Conservation (phyloP, 2,888 invertebrate species). For the Acanthacorydalis orientalis region DNA sequence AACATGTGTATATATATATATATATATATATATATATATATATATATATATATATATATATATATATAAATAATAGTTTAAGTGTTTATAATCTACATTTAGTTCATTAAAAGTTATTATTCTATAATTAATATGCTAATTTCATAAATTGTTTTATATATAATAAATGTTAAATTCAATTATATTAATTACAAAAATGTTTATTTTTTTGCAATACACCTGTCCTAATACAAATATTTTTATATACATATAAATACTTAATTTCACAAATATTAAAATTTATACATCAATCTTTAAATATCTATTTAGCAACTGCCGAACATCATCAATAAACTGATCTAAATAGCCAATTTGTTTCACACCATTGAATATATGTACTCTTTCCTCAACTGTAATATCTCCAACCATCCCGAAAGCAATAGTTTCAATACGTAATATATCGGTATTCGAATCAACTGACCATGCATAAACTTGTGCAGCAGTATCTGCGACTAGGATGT, state of each 20-base stretch:
- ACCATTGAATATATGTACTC: constrained; percentile 29
- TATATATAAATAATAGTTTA: no score
- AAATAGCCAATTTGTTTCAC: constrained; percentile 34
- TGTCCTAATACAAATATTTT: no score
- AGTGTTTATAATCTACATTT: no score
- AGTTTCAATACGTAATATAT: constrained; percentile 38
- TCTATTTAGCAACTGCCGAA: constrained; percentile 19
- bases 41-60: no score
- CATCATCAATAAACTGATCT: constrained; percentile 37
- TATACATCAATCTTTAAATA: constrained; percentile 12
- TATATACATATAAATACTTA: background rate
- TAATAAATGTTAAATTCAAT: no score
- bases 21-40: no score
- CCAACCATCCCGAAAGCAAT: constrained; percentile 38
- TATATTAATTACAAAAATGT: no score
- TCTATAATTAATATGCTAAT: no score
- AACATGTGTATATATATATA: no score
- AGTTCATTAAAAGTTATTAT: no score
- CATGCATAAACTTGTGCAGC: constrained; percentile 39
- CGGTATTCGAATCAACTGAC: constrained; percentile 42
- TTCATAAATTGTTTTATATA: no score
- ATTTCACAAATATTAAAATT: background rate
- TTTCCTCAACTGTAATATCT: constrained; percentile 28
- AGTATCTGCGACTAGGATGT: constrained; percentile 29
- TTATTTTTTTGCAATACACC: no score